Evolutionary conservation across 2,113 vertebrate genomes (phyloP), one percentile per base, ranked within the genome.

Genomic region (Actenoides hombroni): DNA sequence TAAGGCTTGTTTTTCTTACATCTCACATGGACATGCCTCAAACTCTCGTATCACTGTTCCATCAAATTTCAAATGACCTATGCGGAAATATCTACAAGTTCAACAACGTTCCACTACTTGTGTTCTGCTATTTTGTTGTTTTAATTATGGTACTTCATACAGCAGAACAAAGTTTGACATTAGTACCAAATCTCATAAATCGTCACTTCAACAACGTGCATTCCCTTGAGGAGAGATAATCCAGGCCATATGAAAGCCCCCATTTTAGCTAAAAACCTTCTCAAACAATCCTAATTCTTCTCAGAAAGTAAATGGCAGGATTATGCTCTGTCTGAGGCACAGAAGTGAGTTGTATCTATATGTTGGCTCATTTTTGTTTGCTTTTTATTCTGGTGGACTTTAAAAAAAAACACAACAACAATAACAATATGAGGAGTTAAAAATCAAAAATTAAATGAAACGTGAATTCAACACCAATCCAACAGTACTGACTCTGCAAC

Each of bases 1-100:
- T 31, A 57, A 82, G 49, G 53, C 28, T 91, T 96, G 31, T 79
- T 96, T 93, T 86, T 65, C 60, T 95, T 78, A 75, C 28, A 54
- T 76, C n/a, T 68, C 60, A 39, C 39, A 67, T 1, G 16, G 68
- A 90, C 42, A n/a, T 71, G 56, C 39, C 68, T 90, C 46, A 76
- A 91, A 70, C 60, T 44, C 57, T 83, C 29, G 0, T 57, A 91
- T 64, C 91, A n/a, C 61, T 37, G 48, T 75, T 69, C 57, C 75
- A 91, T 64, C 76, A 84, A 81, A 75, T 84, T 90, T 94, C 54
- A 80, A 51, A 90, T 86, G 67, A 80, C 40, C 59, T 76, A 11
- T 14, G 46, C 81, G 42, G 73, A 93, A 93, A 86, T 14, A 88
- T 25, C 76, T 64, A 44, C 57, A 82, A 82, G 77, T 84, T 94